Evolutionary conservation across 2,113 vertebrate species (phyloP).

Genomic region (Phrynosoma blainvillii): DNA sequence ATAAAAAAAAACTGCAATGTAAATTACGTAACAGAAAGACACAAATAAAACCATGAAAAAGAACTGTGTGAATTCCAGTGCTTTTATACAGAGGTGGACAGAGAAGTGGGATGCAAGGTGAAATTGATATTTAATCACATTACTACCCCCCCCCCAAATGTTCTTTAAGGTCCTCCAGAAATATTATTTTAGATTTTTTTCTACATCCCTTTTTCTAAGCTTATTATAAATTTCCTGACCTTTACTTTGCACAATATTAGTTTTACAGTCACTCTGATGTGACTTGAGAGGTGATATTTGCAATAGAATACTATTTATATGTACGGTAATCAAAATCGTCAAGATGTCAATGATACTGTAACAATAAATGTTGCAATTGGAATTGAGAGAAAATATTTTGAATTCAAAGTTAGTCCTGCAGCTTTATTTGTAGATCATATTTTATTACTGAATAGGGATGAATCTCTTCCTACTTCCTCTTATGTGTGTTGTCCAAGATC

Average conservation of each 20-base stretch:
- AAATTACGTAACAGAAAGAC: background rate
- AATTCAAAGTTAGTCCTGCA: too few species aligned
- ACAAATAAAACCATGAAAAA: background rate
- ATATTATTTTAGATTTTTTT: background rate
- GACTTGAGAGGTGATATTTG: background rate
- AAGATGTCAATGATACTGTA: too few species aligned
- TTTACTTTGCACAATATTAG: background rate
- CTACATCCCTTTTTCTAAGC: background rate
- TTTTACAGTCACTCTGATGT: background rate
- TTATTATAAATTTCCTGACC: background rate
- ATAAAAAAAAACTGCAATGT: too few species aligned
- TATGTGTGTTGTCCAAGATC: too few species aligned
- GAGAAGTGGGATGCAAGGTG: too few species aligned
- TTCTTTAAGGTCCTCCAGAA: background rate
- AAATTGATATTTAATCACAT: background rate
- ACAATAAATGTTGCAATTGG: too few species aligned
- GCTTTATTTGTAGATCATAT: too few species aligned
- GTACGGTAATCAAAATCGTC: too few species aligned
- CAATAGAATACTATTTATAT: background rate
- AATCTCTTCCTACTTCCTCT: too few species aligned
- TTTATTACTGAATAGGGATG: too few species aligned
- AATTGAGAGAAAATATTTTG: too few species aligned
- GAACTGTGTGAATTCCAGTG: background rate
- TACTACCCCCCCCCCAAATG: background rate
- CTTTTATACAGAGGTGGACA: background rate